Evolutionary conservation across 1,140 invertebrate genomes (phyloP), one percentile per base, ranked within the genome.

Genomic region (Pinna nobilis): DNA sequence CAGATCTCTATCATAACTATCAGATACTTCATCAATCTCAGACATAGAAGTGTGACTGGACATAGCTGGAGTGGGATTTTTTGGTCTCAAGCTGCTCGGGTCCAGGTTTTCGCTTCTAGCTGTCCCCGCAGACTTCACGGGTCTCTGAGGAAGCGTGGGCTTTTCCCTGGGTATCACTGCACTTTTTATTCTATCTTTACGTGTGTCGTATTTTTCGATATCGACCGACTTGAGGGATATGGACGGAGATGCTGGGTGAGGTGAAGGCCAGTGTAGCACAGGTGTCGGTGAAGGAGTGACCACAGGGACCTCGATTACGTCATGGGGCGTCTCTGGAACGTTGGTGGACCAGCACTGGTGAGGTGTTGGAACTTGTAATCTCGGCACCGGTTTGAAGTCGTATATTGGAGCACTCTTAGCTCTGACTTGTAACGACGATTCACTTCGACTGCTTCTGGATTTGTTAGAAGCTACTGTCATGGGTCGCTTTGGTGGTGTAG

Each of bases 1-100:
- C 37, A 81, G 37, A n/a, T 77, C 61, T 44, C 76, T 74, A 28
- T 84, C 77, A 73, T 86, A 86, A 44, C 74, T 63, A 13, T 77
- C 70, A 2, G 59, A 55, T 25, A 39, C 35, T 18, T 33, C 39
- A 9, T 35, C 39, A 18, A 28, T 30, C 35, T 55, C 50, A 13
- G 61, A 39, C 30, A 59, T 55, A 37, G 67, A 64, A 15, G 53
- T 32, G 33, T 66, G 39, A 25, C 47, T 33, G 20, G 68, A 13
- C 15, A 32, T 28, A 47, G 53, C n/a, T 63, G 33, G 41, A 37
- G 50, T 28, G 18, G 63, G 63, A 59, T 37, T 57, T 9, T 37
- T 47, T 32, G 49, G 68, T 50, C 65, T 41, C 3, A 33, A 44
- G 6, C 57, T 30, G 28, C 18, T 47, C 9, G 39, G n/a, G 6